Evolutionary conservation across 1,140 invertebrate genomes (phyloP), one percentile per base, ranked within the genome.

Genomic region (Diabrotica virgifera): DNA sequence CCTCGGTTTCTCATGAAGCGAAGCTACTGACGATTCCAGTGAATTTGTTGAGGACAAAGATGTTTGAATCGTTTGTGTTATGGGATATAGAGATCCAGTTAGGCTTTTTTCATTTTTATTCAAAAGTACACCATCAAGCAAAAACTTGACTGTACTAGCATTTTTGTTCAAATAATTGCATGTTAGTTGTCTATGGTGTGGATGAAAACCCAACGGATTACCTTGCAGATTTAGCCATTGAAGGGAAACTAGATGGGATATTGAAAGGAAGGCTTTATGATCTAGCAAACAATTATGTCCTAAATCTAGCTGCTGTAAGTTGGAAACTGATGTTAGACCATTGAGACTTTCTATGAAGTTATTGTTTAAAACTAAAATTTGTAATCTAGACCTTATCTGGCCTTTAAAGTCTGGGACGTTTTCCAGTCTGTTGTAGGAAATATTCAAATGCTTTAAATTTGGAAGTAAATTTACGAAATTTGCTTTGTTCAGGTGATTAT

Each of bases 261-360:
- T 67, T 2, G 85, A 82, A 68, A 82, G 78, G 1, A 89, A 75
- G 10, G 77, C 70, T 36, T 78, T 78, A 72, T 89, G 87, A 54
- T 88, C 82, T n/a, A 83, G 75, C 57, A 89, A 71, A 72, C 85
- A 87, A 71, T 89, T 89, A 38, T 84, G 82, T 0, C 85, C 84
- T 10, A 89, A 69, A 79, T 89, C 85, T 54, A 89, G 72, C 72
- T 85, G 82, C 5, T 72, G 78, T 5, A 89, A 63, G 68, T 81
- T 82, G 62, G 84, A 81, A 11, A 88, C 52, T 2, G 50, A 55
- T 37, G 65, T 60, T 24, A 79, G 37, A 38, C 79, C 78, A 13
- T 69, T 52, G 0, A 84, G 65, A 62, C 83, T 80, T 37, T 83
- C 82, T 24, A 83, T 77, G 62, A 79, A 78, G 64, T 78, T 78